Evolutionary conservation across 2,113 vertebrate species (phyloP).

Genomic region (Falco punctatus): DNA sequence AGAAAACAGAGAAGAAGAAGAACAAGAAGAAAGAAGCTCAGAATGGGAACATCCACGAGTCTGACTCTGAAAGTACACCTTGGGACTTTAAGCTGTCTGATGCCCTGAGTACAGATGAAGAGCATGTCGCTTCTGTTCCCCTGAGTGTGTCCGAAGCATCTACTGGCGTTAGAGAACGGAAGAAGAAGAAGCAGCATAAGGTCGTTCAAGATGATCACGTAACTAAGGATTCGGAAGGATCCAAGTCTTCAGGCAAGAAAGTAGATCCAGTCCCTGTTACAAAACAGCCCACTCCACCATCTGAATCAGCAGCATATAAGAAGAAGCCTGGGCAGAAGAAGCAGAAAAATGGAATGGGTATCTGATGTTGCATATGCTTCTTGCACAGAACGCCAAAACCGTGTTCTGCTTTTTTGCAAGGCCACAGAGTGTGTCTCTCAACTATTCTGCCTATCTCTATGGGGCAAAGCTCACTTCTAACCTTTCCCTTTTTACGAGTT

Average conservation of each 20-base stretch:
- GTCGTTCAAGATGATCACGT: constrained; percentile 63
- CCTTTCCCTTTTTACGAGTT: constrained; percentile 1
- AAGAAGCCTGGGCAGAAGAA: constrained; percentile 91
- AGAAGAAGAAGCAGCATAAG: constrained; percentile 91
- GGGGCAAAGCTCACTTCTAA: constrained; percentile 42
- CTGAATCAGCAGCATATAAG: constrained; percentile 74
- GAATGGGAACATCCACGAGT: constrained; percentile 85
- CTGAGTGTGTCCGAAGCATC: constrained; percentile 70
- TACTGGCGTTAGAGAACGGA: constrained; percentile 83
- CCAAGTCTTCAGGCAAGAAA: constrained; percentile 84
- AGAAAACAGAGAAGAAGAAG: constrained; percentile 95
- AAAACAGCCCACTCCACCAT: constrained; percentile 84
- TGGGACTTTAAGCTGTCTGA: constrained; percentile 87
- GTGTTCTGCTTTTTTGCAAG: constrained; percentile 66
- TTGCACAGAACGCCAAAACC: constrained; percentile 64
- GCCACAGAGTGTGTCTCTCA: constrained; percentile 48
- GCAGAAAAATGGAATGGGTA: constrained; percentile 87
- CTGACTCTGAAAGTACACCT: constrained; percentile 84
- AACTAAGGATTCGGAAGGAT: constrained; percentile 82
- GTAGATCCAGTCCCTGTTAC: constrained; percentile 80
- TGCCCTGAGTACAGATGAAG: constrained; percentile 78
- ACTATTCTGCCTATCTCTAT: constrained; percentile 11
- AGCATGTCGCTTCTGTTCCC: constrained; percentile 67
- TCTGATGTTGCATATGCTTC: constrained; percentile 67
- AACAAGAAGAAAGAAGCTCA: constrained; percentile 93